These are phyloP conservation scores for Drosophila littoralis DNA, from an alignment of 1,140 invertebrate species.

Conservation along the genomic window DNA sequence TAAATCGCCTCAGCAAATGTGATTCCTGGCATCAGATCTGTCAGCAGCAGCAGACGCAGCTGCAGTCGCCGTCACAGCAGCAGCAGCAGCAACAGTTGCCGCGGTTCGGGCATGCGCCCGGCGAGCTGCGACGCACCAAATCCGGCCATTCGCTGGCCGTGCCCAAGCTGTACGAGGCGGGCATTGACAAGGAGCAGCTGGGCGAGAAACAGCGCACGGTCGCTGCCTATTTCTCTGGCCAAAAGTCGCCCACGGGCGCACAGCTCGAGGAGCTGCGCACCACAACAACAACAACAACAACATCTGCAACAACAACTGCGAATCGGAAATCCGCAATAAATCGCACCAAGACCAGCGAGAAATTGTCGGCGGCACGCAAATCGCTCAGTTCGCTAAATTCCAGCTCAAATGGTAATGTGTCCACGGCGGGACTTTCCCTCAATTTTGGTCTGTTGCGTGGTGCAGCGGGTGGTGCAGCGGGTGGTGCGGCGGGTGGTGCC, in stretches of 20 bases:
- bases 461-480: conserved; percentile 62
- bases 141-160: conserved; percentile 89
- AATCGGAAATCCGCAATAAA: conserved; percentile 84
- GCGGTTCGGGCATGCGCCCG: conserved; percentile 15
- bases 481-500: conserved; percentile 70
- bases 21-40: conserved; percentile 92
- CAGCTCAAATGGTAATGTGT: conserved; percentile 74
- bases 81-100: conserved; percentile 31
- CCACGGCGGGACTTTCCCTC: conserved; percentile 65
- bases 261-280: conserved; percentile 56
- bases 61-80: conserved; percentile 51
- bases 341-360: conserved; percentile 85
- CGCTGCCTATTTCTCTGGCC: conserved; percentile 90
- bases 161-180: conserved; percentile 91
- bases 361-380: conserved; percentile 84
- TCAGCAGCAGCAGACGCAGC: conserved; percentile 59
- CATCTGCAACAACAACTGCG: conserved; percentile 37
- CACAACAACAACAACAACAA: conserved; percentile 44
- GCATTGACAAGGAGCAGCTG: conserved; percentile 89
- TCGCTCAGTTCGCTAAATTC: conserved; percentile 67
- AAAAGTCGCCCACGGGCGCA: conserved; percentile 66
- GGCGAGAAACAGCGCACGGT: conserved; percentile 91
- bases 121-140: conserved; percentile 87
- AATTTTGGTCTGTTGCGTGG: conserved; percentile 56
- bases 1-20: conserved; percentile 88